Conservation (phyloP, 2,888 invertebrate genomes). For the Leptopilina drosophilae region DNA sequence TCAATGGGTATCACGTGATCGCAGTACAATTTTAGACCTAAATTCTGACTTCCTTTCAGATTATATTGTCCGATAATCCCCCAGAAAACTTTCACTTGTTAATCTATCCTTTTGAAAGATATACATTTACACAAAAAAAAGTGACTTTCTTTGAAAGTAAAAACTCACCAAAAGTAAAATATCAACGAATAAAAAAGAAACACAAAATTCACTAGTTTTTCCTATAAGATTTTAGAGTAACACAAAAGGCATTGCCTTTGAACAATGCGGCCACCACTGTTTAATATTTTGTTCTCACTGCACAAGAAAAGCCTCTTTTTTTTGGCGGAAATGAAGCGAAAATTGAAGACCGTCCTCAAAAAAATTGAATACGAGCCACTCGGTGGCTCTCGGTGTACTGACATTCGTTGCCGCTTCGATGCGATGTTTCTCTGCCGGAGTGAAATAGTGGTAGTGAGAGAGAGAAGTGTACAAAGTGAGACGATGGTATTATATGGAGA, state of each 20-base stretch:
- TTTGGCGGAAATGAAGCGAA: not conserved
- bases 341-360: not conserved
- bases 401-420: conserved; percentile 32
- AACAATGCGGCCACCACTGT: not conserved
- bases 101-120: not conserved
- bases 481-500: not conserved
- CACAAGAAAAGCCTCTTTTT: conserved; percentile 5
- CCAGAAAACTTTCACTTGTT: conserved; percentile 34
- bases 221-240: not conserved
- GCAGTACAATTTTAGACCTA: not conserved
- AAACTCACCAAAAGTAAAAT: conserved; percentile 6
- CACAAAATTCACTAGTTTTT: conserved; percentile 11
- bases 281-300: conserved; percentile 7
- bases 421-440: not conserved
- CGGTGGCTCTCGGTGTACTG: conserved; percentile 59
- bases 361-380: conserved; percentile 46
- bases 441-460: not conserved
- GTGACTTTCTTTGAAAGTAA: not conserved
- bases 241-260: conserved; percentile 26
- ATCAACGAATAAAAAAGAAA: not conserved
- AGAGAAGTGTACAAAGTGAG: not conserved
- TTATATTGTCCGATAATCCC: conserved; percentile 15
- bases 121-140: not conserved
- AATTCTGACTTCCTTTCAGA: conserved; percentile 22
- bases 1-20: not conserved